Conservation (phyloP, 2,113 vertebrate species). For the Hypanus sabinus region DNA sequence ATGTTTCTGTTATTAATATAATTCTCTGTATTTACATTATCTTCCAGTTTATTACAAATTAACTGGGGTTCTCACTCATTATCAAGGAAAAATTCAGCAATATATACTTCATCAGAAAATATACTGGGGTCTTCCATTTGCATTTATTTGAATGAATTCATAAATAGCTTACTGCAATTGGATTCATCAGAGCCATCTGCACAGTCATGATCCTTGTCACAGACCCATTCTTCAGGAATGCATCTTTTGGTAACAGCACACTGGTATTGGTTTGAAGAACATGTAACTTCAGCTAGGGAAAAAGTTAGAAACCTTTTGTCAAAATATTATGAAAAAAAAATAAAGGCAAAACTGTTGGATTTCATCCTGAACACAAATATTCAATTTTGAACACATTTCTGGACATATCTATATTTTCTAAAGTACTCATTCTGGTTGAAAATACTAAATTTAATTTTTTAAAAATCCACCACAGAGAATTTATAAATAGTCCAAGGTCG, state of each 20-base stretch:
- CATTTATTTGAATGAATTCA: neutral
- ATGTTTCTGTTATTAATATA: neutral
- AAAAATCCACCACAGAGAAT: neutral
- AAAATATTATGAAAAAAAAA: neutral
- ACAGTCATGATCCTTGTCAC: slow-evolving; percentile 93
- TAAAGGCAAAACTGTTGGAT: neutral
- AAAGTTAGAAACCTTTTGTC: slow-evolving; percentile 38
- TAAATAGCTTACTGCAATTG: slow-evolving; percentile 79
- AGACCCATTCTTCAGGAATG: slow-evolving; percentile 97
- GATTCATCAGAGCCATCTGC: slow-evolving; percentile 93
- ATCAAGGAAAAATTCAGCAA: neutral
- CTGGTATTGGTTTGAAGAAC: slow-evolving; percentile 94
- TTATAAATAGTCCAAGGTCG: neutral
- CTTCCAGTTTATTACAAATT: neutral
- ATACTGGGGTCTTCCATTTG: neutral
- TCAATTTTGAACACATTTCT: neutral
- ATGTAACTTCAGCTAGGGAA: slow-evolving; percentile 87
- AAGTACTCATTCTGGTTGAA: neutral
- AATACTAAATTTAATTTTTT: no score
- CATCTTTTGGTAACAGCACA: slow-evolving; percentile 95
- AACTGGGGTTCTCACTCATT: neutral
- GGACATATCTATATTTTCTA: neutral
- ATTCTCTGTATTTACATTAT: neutral
- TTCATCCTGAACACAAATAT: neutral
- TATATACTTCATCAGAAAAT: neutral